Percentiles rank a stretch among this genome's conserved stretches.
phyloP scores from a whole-genome alignment of 1,140 invertebrate genomes.

The Camponotus pennsylvanicus region DNA sequence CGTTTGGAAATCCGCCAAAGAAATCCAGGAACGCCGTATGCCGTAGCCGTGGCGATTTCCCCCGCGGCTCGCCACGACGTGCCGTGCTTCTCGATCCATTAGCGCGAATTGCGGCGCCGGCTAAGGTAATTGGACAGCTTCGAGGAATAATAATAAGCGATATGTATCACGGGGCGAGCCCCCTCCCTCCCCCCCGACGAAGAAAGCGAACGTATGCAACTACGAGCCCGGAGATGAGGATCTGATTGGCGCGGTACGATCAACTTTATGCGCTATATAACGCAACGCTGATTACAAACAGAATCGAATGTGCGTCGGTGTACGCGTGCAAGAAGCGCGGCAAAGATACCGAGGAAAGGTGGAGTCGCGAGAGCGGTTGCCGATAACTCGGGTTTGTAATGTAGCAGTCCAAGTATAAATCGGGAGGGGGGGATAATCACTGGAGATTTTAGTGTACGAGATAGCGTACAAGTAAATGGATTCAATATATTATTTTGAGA shows the following conservation, averaged over 20 bases:
- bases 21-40: constrained; percentile 76
- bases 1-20: constrained; percentile 82
- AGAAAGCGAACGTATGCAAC: constrained; percentile 24
- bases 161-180: constrained; percentile 64
- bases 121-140: constrained; percentile 76
- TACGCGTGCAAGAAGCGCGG: constrained; percentile 6
- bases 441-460: too few species aligned
- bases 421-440: neutral
- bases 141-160: constrained; percentile 75
- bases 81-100: constrained; percentile 75
- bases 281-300: constrained; percentile 21
- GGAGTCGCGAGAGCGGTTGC: constrained; percentile 13
- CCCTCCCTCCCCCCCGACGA: neutral
- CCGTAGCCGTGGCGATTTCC: constrained; percentile 70
- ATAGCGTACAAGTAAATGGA: neutral
- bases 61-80: constrained; percentile 68
- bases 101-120: constrained; percentile 70
- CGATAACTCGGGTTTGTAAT: neutral
- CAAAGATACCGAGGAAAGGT: constrained; percentile 10
- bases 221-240: constrained; percentile 7
- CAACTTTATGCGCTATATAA: constrained; percentile 23
- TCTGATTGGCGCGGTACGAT: constrained; percentile 53
- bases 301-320: constrained; percentile 15
- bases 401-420: neutral
- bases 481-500: neutral